Conservation (phyloP, 1,140 invertebrate species). For the Zaprionus tsacasi region DNA sequence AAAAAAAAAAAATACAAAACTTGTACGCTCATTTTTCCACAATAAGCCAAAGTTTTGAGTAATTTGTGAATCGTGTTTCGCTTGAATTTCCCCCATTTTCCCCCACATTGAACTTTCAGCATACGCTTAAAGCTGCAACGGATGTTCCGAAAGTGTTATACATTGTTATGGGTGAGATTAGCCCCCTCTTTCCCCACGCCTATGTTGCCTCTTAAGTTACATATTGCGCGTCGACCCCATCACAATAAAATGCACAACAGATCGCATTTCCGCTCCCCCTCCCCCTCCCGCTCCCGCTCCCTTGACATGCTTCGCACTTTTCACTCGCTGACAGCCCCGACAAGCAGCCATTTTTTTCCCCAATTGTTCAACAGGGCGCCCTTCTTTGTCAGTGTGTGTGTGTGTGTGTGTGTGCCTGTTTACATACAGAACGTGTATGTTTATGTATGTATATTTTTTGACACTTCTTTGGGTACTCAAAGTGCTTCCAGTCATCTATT, state of each 20-base stretch:
- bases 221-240: not conserved
- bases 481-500: not conserved
- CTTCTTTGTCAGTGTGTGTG: not conserved
- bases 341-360: not conserved
- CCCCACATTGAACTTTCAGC: not conserved
- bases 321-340: not conserved
- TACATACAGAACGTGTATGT: not conserved
- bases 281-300: too few relatives aligned
- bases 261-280: slow-evolving; percentile 1
- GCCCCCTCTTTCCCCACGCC: not conserved
- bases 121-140: not conserved
- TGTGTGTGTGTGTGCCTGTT: not conserved
- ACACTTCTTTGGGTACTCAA: not conserved
- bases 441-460: not conserved
- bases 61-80: not conserved
- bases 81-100: not conserved
- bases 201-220: not conserved
- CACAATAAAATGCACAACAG: not conserved
- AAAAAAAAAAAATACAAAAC: not conserved
- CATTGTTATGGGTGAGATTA: not conserved
- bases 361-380: not conserved
- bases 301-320: not conserved
- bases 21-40: slow-evolving; percentile 4
- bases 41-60: not conserved
- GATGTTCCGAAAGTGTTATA: not conserved